Conservation (phyloP, 2,797 vertebrate species). For the Cryptoprocta ferox region DNA sequence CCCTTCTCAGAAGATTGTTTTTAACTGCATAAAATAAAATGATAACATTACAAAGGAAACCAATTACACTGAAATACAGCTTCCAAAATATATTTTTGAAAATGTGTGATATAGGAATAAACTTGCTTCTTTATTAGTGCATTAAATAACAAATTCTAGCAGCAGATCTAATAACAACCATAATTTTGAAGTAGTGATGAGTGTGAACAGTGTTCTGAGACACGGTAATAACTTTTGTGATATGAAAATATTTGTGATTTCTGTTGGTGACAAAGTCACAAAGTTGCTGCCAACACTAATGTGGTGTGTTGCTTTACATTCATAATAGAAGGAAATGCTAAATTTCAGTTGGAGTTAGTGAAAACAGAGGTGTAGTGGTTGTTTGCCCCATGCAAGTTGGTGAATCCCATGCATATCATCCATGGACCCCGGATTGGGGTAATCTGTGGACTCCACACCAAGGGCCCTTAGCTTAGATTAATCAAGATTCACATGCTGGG, state of each 20-base stretch:
- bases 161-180: neutral
- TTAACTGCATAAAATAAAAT: slow-evolving; percentile 11
- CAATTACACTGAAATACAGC: slow-evolving; percentile 26
- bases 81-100: slow-evolving; percentile 44
- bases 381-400: neutral
- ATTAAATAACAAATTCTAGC: slow-evolving; percentile 17
- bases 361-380: neutral
- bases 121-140: slow-evolving; percentile 33
- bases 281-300: neutral
- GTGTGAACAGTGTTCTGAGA: neutral
- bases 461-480: neutral
- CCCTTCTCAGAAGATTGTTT: neutral
- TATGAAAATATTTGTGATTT: neutral
- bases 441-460: neutral
- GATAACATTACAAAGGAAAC: neutral
- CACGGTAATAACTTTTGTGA: neutral
- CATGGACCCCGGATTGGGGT: neutral
- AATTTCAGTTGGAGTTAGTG: neutral
- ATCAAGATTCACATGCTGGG: neutral
- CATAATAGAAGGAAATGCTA: neutral
- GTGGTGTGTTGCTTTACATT: neutral
- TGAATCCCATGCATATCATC: neutral
- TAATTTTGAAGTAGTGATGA: neutral
- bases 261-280: neutral
- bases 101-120: neutral